These are phyloP conservation scores for Pseudonaja textilis DNA, from an alignment of 2,113 vertebrate species.

Conservation along the genomic window DNA sequence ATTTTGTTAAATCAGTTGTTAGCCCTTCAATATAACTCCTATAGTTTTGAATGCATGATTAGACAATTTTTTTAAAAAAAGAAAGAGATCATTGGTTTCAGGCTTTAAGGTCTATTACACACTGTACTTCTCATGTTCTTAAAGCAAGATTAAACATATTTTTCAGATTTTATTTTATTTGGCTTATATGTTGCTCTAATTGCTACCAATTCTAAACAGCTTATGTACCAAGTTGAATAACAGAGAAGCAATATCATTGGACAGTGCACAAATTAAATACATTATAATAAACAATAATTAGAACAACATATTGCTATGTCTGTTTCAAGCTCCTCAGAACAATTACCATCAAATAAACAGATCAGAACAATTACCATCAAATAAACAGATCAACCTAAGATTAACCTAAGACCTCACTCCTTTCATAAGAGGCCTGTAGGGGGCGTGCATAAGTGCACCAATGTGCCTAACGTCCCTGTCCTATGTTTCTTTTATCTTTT, in stretches of 20 bases:
- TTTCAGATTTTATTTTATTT: background rate
- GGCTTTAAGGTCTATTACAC: background rate
- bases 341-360: background rate
- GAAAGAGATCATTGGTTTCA: background rate
- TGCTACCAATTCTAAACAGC: background rate
- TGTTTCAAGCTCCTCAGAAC: background rate
- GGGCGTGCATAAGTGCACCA: too few relatives aligned
- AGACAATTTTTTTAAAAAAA: background rate
- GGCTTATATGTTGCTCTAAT: background rate
- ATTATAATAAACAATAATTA: background rate
- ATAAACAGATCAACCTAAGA: background rate
- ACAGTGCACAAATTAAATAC: background rate
- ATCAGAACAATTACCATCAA: background rate
- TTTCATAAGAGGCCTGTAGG: too few relatives aligned
- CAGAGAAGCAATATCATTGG: background rate
- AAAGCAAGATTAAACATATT: background rate
- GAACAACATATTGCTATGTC: background rate
- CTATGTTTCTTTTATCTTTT: too few relatives aligned
- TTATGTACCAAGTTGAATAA: background rate
- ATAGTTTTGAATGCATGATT: background rate
- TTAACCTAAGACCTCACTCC: too few relatives aligned
- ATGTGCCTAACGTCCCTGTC: too few relatives aligned
- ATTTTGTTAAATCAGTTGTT: background rate
- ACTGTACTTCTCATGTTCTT: background rate
- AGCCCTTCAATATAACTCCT: background rate